Evolutionary conservation across 2,113 vertebrate genomes (phyloP).

Genomic region (Pseudorhombus dupliciocellatus): DNA sequence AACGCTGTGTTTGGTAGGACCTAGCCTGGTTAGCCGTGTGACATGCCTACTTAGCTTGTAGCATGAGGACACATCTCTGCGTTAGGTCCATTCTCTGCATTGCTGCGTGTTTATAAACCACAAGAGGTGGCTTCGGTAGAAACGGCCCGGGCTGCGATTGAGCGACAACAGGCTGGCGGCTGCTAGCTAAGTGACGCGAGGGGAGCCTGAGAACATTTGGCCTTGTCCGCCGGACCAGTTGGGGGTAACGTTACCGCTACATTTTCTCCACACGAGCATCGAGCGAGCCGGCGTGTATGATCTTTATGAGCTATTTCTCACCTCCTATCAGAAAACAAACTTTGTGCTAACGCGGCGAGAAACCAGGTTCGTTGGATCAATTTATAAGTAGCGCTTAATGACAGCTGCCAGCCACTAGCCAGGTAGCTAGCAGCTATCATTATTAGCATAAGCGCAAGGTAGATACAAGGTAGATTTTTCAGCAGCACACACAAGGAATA

Average conservation of each 20-base stretch:
- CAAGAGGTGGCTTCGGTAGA: too few species aligned
- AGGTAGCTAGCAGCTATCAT: slow-evolving; percentile 44
- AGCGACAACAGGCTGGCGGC: slow-evolving; percentile 21
- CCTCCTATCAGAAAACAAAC: not conserved
- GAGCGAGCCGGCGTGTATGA: not conserved
- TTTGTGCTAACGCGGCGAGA: not conserved
- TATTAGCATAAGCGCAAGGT: slow-evolving; percentile 13
- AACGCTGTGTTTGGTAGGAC: slow-evolving; percentile 51
- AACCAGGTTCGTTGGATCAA: not conserved
- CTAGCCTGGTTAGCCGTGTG: slow-evolving; percentile 45
- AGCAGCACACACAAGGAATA: not conserved
- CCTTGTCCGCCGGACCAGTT: slow-evolving; percentile 59
- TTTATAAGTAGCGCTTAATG: slow-evolving; percentile 32
- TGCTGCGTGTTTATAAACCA: too few species aligned
- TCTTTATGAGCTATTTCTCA: rapidly evolving
- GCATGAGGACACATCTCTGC: not conserved
- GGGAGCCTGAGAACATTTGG: slow-evolving; percentile 46
- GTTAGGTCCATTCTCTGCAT: not conserved
- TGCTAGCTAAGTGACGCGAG: slow-evolving; percentile 29
- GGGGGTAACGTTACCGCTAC: slow-evolving; percentile 9
- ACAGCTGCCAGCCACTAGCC: slow-evolving; percentile 48
- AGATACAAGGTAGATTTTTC: slow-evolving; percentile 22
- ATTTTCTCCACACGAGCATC: not conserved
- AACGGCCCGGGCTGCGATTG: not conserved
- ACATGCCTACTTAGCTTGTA: not conserved